Base-by-base conservation (phyloP, 2,797 vertebrate species). In the Toxotes lorentzi region DNA sequence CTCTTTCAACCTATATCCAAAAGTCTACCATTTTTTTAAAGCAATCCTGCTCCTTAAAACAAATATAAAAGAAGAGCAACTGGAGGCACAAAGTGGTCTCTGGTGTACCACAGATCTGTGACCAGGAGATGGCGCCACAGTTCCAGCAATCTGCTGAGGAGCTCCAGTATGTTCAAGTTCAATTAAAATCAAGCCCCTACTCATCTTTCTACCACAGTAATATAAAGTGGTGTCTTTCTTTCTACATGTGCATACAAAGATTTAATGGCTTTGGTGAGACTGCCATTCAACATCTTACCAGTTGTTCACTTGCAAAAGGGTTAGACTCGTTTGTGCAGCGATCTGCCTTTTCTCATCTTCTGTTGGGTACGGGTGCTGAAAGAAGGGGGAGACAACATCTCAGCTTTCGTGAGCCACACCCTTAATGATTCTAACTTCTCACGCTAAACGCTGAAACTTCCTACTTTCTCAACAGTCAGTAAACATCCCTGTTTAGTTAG, bases 311-410 rank as follows among this genome's bases (percentile, higher is more conserved):
- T 99, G 98, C 90, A 99, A 89, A 82, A 99, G 97, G 62, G 98
- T 99, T 76, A 99, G 96, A 93, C 96, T 99, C 43, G 98, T 99
- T 91, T 99, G 98, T 86, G 94, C 97, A 0, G 98, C 98, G 0
- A 99, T 99, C 95, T 99, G 98, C 81, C 98, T 95, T 86, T 99
- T 99, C 95, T 99, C 98, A 0, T 99, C 98, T 93, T 99, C 98
- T 71, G 98, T 99, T 8, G 98, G 98, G 88, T 99, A 99, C 3
- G 98, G 98, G 85, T 99, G 98, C 98, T 99, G 75, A 30, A 71
- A 85, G 34, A 13, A 77, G 16, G 13, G 40, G 70, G 1, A 84
- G 34, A 45, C 23, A 38, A 11, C 5, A 13, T 51, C 43, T 64
- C 23, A 69, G 23, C 30, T 62, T 58, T 41, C 2, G 23, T 38